Conservation (phyloP, 2,888 invertebrate genomes). For the Agriopis marginaria region DNA sequence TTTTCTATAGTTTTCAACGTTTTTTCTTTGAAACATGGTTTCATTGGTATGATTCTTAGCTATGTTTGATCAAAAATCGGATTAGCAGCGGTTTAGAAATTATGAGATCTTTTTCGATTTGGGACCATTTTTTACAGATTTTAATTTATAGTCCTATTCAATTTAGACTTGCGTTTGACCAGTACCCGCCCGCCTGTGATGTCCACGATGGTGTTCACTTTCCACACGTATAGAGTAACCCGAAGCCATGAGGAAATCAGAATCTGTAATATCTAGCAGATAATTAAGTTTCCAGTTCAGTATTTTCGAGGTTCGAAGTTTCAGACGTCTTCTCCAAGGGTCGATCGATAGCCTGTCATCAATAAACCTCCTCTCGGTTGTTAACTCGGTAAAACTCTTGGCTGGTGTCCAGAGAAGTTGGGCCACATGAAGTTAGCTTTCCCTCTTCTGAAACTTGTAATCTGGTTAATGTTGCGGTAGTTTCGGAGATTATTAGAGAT, state of each 20-base stretch:
- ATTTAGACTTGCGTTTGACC: neutral
- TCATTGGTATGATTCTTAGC: no score
- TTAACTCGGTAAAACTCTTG: slow-evolving; percentile 20
- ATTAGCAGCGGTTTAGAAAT: no score
- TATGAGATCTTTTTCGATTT: no score
- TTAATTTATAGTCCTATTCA: neutral
- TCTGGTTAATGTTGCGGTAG: slow-evolving; percentile 20
- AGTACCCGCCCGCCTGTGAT: neutral
- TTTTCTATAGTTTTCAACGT: no score
- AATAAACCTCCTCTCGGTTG: slow-evolving; percentile 12
- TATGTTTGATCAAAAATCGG: no score
- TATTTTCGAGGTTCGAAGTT: neutral
- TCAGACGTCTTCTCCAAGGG: neutral
- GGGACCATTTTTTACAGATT: neutral
- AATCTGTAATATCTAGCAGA: neutral
- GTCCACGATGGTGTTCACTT: neutral
- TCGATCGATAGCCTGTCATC: slow-evolving; percentile 19
- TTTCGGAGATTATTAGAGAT: slow-evolving; percentile 17
- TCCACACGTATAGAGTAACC: no score
- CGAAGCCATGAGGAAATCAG: no score
- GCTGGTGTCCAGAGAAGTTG: slow-evolving; percentile 25
- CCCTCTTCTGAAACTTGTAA: slow-evolving; percentile 14
- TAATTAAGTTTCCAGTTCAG: neutral
- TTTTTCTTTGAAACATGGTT: no score
- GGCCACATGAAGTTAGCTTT: slow-evolving; percentile 12